Percentiles rank a stretch among this genome's conserved stretches.
Conservation (phyloP, 2,113 vertebrate genomes). For the Callorhinus ursinus region DNA sequence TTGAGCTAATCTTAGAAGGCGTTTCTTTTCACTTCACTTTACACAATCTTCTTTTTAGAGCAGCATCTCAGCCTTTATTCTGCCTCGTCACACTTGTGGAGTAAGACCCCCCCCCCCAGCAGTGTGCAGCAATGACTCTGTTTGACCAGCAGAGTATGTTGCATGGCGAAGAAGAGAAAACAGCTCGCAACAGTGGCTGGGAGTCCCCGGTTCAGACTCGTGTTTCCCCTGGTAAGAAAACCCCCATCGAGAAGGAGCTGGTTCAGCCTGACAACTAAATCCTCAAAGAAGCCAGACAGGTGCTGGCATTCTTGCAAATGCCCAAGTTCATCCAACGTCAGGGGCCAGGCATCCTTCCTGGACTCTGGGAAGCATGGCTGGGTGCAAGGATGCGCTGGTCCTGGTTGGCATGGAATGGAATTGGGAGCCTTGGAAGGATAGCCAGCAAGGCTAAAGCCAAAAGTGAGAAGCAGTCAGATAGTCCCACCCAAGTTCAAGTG, state of each 20-base stretch:
- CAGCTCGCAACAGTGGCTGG: not conserved
- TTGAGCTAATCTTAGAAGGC: not conserved
- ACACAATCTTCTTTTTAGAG: not conserved
- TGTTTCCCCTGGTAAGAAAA: not conserved
- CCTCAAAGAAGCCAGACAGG: not conserved
- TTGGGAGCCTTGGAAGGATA: not conserved
- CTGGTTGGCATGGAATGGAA: not conserved
- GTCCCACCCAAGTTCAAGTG: not conserved
- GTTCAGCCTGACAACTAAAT: not conserved
- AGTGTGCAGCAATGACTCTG: rapidly evolving
- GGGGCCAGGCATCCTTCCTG: not conserved
- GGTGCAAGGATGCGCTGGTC: not conserved
- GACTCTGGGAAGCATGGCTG: not conserved
- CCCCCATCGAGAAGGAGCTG: not conserved
- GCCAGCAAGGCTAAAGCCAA: not conserved
- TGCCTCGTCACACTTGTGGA: not conserved
- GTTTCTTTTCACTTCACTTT: not conserved
- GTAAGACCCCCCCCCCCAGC: not conserved
- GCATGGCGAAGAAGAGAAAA: not conserved
- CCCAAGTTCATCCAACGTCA: not conserved
- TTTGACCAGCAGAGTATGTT: not conserved
- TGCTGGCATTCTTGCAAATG: not conserved
- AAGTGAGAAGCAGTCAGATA: not conserved
- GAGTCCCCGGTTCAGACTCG: not conserved
- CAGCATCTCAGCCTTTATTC: not conserved